A percentile compares a stretch with the other conserved stretches of the same genome.
phyloP scores from a whole-genome alignment of 2,113 vertebrate species.

The Capreolus pygargus region DNA sequence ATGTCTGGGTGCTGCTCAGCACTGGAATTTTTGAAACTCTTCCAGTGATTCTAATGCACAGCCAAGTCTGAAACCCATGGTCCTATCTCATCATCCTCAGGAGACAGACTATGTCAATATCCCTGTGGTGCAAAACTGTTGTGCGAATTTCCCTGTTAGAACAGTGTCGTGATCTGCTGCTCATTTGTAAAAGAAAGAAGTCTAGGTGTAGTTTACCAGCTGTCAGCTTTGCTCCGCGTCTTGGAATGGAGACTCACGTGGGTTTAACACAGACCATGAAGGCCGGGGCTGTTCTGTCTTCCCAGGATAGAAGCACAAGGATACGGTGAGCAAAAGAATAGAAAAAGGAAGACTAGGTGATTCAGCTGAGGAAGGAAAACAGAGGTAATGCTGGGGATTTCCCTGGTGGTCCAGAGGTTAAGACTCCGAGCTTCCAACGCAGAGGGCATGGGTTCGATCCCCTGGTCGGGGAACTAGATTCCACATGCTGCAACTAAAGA shows the following conservation, averaged over 20 bases:
- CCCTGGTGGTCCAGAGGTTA: not conserved
- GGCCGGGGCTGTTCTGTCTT: not conserved
- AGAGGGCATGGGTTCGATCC: not conserved
- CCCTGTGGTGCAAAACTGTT: not conserved
- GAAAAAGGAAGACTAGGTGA: not conserved
- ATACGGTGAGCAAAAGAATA: not conserved
- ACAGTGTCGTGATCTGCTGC: not conserved
- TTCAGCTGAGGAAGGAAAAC: not conserved
- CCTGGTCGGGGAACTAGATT: not conserved
- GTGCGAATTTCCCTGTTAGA: not conserved
- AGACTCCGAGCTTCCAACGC: not conserved
- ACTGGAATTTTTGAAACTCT: not conserved
- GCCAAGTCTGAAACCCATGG: not conserved
- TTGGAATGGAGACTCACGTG: not conserved
- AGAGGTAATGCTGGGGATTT: not conserved
- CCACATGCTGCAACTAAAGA: not conserved
- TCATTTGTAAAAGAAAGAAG: not conserved
- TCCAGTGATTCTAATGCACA: not conserved
- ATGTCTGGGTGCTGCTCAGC: not conserved
- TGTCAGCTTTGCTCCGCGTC: not conserved
- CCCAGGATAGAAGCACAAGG: not conserved
- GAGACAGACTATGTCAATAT: not conserved
- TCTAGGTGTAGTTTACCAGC: not conserved
- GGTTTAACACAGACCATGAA: not conserved
- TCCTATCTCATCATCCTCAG: not conserved